Evolutionary conservation across 2,888 invertebrate species (phyloP).

Genomic region (Cepaea hortensis): DNA sequence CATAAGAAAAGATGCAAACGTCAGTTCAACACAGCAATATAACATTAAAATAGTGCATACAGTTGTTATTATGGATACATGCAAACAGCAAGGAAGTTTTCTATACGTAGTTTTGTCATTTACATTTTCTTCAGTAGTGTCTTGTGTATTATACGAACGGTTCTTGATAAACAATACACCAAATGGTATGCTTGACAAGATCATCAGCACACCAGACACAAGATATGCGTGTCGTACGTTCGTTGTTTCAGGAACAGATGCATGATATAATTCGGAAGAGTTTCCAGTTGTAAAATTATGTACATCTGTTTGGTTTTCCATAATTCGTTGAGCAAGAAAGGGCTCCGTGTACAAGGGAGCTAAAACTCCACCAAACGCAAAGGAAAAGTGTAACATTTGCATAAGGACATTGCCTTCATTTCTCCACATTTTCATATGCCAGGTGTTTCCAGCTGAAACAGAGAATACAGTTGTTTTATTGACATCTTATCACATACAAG

Average conservation of each 20-base stretch:
- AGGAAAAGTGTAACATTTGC: conserved; percentile 77
- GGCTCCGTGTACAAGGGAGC: conserved; percentile 76
- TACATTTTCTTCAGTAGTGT: not conserved
- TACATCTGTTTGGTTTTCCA: not conserved
- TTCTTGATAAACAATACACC: not conserved
- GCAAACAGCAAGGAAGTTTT: not conserved
- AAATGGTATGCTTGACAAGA: conserved; percentile 20
- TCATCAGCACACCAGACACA: conserved; percentile 14
- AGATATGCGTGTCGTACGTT: conserved; percentile 32
- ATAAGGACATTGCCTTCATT: conserved; percentile 74
- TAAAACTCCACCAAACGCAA: conserved; percentile 76
- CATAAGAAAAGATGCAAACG: conserved; percentile 73
- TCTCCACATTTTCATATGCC: conserved; percentile 72
- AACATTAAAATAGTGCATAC: not conserved
- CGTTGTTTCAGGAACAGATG: not conserved
- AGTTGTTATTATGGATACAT: not conserved
- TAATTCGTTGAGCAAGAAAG: conserved; percentile 68
- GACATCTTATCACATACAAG: not conserved
- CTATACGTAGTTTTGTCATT: not conserved
- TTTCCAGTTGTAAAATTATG: too few relatives aligned
- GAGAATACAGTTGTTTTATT: not conserved
- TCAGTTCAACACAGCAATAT: conserved; percentile 69
- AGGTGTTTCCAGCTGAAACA: conserved; percentile 71
- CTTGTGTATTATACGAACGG: not conserved
- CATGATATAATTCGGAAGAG: not conserved